Conservation (phyloP, 2,113 vertebrate species). For the Glareola pratincola region DNA sequence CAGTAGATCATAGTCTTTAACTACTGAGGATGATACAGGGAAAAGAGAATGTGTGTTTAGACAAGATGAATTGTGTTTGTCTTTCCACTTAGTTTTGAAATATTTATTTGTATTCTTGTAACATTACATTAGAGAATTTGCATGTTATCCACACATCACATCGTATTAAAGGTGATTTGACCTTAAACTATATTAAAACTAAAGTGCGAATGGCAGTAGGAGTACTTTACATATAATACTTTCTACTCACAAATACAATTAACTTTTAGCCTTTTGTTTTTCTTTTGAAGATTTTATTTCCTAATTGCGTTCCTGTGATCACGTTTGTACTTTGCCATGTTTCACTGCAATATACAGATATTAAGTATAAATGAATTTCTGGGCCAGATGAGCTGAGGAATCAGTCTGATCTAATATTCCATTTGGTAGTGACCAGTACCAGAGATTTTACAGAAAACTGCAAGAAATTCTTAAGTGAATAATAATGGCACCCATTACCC, state of each 20-base stretch:
- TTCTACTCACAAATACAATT: neutral
- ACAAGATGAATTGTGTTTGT: slow-evolving; percentile 53
- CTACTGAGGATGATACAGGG: slow-evolving; percentile 6
- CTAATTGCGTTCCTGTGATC: neutral
- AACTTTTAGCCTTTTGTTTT: neutral
- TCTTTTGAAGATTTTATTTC: neutral
- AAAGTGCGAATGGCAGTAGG: neutral
- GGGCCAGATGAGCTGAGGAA: neutral
- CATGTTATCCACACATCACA: neutral
- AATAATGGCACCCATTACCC: neutral
- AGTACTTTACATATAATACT: neutral
- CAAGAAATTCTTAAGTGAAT: neutral
- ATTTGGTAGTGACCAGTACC: neutral
- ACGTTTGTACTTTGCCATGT: neutral
- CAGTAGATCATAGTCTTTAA: slow-evolving; percentile 43
- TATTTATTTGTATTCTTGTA: slow-evolving; percentile 52
- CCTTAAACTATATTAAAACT: slow-evolving; percentile 1
- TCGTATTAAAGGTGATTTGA: slow-evolving; percentile 28
- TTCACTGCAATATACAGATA: neutral
- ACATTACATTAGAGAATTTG: slow-evolving; percentile 25
- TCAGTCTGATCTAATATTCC: neutral
- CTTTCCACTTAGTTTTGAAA: slow-evolving; percentile 49
- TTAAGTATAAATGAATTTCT: neutral
- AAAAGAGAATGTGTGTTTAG: slow-evolving; percentile 35
- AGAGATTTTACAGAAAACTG: neutral